Percentiles rank a stretch among this genome's conserved stretches.
Evolutionary conservation across 1,140 invertebrate genomes (phyloP).

Genomic region (Drosophila grimshawi): DNA sequence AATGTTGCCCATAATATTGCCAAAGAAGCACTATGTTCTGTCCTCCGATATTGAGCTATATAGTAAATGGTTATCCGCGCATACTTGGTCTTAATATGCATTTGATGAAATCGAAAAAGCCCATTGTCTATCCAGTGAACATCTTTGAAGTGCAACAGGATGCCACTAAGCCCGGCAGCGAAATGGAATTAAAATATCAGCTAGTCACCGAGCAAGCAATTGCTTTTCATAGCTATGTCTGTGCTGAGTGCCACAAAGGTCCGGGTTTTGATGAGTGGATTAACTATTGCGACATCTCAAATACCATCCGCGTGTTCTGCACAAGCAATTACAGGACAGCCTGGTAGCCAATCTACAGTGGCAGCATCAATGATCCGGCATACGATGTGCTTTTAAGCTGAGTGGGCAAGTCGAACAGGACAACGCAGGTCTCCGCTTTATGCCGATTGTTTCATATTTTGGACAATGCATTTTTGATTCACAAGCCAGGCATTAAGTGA

Average conservation of each 20-base stretch:
- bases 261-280: constrained; percentile 93
- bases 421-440: constrained; percentile 95
- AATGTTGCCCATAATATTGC: constrained; percentile 94
- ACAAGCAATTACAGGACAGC: constrained; percentile 90
- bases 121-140: constrained; percentile 84
- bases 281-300: constrained; percentile 86
- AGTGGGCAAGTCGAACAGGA: constrained; percentile 95
- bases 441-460: constrained; percentile 94
- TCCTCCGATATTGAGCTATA: constrained; percentile 95
- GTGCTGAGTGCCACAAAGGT: constrained; percentile 93
- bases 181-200: constrained; percentile 90
- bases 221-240: constrained; percentile 94
- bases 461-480: constrained; percentile 94
- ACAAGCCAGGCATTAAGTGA: constrained; percentile 92
- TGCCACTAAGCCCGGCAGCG: constrained; percentile 87
- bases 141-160: constrained; percentile 66
- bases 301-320: constrained; percentile 90
- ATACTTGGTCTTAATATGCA: constrained; percentile 87
- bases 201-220: constrained; percentile 90
- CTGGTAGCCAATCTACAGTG: constrained; percentile 95
- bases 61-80: constrained; percentile 89
- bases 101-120: constrained; percentile 84
- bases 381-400: constrained; percentile 94
- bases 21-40: constrained; percentile 91
- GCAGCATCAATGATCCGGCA: constrained; percentile 92